Evolutionary conservation across 2,888 invertebrate genomes (phyloP).

Genomic region (Amphiduros pacificus): DNA sequence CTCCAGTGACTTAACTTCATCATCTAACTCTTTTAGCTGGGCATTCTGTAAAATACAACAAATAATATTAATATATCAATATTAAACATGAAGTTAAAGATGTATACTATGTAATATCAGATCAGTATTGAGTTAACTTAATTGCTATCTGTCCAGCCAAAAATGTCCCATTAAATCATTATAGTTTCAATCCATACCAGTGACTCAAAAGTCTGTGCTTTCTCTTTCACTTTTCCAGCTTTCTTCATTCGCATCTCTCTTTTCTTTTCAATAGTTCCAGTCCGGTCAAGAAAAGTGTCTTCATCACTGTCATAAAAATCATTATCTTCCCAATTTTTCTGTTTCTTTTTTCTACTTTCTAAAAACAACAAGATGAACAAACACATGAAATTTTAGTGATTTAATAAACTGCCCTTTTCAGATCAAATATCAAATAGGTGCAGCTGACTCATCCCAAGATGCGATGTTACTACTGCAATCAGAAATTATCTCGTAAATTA

Average conservation of each 20-base stretch:
- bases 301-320: slow-evolving; percentile 95
- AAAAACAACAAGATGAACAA: slow-evolving; percentile 11
- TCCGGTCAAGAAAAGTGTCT: slow-evolving; percentile 92
- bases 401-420: no score
- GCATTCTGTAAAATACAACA: slow-evolving; percentile 66
- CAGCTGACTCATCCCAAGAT: no score
- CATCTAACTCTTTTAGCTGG: slow-evolving; percentile 64
- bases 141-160: no score
- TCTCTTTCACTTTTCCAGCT: slow-evolving; percentile 61
- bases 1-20: slow-evolving; percentile 68
- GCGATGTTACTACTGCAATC: no score
- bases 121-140: no score
- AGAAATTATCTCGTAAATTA: no score
- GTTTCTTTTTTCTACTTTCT: slow-evolving; percentile 69
- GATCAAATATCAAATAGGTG: no score
- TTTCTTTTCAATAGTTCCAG: slow-evolving; percentile 88
- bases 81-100: neutral
- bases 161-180: neutral
- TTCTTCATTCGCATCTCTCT: slow-evolving; percentile 74
- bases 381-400: no score
- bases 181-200: slow-evolving; percentile 40
- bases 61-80: no score
- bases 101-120: no score
- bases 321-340: slow-evolving; percentile 76
- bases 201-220: slow-evolving; percentile 64